Evolutionary conservation across 2,113 vertebrate species (phyloP).

Genomic region (Heliornis fulica): DNA sequence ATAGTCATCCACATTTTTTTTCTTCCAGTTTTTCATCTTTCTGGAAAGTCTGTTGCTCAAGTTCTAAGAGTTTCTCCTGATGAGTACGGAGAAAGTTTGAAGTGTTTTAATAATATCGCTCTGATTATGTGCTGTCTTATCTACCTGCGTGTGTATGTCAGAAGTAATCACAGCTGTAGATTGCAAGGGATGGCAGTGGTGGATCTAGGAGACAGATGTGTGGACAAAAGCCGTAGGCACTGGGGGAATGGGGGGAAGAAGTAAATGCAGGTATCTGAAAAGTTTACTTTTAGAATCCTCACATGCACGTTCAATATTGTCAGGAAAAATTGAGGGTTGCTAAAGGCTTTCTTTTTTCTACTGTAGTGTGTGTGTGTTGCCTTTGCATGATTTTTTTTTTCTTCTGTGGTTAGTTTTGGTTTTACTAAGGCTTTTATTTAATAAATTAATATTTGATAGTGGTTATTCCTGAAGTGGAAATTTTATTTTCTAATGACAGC

Average conservation of each 20-base stretch:
- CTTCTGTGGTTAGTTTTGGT: not conserved
- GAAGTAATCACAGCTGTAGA: not conserved
- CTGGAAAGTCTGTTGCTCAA: not conserved
- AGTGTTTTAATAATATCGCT: not conserved
- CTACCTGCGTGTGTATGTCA: not conserved
- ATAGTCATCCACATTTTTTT: not conserved
- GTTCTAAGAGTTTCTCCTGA: not conserved
- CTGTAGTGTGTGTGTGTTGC: no score
- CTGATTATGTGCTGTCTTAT: not conserved
- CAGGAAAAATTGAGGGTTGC: not conserved
- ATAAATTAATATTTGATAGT: not conserved
- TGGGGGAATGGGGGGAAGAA: no score
- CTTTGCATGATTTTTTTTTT: not conserved
- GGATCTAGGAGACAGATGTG: not conserved
- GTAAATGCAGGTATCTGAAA: not conserved
- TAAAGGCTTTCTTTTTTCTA: no score
- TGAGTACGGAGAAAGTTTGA: not conserved
- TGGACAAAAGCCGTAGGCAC: no score
- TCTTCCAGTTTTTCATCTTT: not conserved
- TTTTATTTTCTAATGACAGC: conserved; percentile 20
- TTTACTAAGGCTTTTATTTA: not conserved
- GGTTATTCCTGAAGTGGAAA: not conserved
- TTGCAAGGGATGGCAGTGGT: not conserved
- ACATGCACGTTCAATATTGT: not conserved
- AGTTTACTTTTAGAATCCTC: not conserved